Evolutionary conservation across 2,888 invertebrate genomes (phyloP), one percentile per base, ranked within the genome.

Genomic region (Rhamnusium bicolor): DNA sequence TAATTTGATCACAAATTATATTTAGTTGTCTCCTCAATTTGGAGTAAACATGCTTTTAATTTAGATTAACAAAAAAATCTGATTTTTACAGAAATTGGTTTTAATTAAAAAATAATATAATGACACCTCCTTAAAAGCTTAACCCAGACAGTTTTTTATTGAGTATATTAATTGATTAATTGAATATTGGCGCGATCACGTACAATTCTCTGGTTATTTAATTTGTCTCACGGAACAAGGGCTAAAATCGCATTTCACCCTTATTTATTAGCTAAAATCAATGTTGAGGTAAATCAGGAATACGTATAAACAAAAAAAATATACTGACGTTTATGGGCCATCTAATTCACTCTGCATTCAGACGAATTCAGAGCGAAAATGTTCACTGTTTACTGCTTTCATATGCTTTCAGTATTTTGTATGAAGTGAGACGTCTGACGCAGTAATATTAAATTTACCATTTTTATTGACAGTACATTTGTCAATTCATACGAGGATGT

Each of bases 181-280:
- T 67, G 77, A 76, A 74, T 78, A 79, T 77, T 73, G 75, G 66
- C 53, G 63, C 72, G 75, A 78, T 76, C 79, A 80, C 77, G 74
- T 77, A 73, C 79, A 78, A 76, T 81, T 78, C 79, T 75, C 73
- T 76, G 80, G 80, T 81, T 82, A 82, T 83, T 82, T 79, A 81
- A 83, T 83, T 83, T 81, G 81, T 81, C 80, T 78, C 78, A 74
- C 75, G 75, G 76, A 78, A 81, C 76, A 78, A 79, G 78, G 74
- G 75, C 79, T 58, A 78, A 82, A 84, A 84, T 85, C 84, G 84
- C 83, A 84, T 84, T 84, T 81, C 83, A 81, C 84, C 84, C 85
- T 85, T 86, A 86, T 86, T 86, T 86, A 86, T 86, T 84, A 83
- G 81, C 83, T 81, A 80, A 84, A 86, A 86, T 85, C 86, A 85